These are phyloP conservation scores for Mesocricetus auratus DNA, from an alignment of 2,113 vertebrate genomes.

Conservation along the genomic window DNA sequence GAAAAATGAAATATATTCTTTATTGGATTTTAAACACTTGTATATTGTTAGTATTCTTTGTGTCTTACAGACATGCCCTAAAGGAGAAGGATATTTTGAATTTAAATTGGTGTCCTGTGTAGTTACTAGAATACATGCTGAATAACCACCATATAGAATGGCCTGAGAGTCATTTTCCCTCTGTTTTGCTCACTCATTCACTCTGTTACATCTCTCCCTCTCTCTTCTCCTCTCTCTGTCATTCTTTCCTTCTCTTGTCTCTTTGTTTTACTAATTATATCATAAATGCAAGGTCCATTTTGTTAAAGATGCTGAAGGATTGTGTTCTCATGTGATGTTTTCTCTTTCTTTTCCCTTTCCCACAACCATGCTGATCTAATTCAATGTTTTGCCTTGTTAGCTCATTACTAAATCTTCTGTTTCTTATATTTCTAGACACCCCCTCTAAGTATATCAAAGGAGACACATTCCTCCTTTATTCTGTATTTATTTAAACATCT, in stretches of 20 bases:
- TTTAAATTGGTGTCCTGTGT: not conserved
- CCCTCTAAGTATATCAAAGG: conserved; percentile 15
- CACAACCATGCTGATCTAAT: conserved; percentile 51
- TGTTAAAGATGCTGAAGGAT: conserved; percentile 10
- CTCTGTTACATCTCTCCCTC: not conserved
- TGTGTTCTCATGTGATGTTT: conserved; percentile 48
- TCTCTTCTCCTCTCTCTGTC: not conserved
- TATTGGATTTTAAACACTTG: conserved; percentile 12
- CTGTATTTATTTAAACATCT: conserved; percentile 45
- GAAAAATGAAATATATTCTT: not conserved
- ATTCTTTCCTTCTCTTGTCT: not conserved
- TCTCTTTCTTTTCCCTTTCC: conserved; percentile 40
- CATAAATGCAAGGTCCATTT: conserved; percentile 20
- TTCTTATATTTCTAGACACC: conserved; percentile 62
- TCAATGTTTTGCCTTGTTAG: conserved; percentile 52
- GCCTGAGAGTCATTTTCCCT: not conserved
- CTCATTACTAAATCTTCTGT: conserved; percentile 60
- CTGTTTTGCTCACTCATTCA: not conserved
- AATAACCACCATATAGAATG: not conserved
- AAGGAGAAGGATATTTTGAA: not conserved
- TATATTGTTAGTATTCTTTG: not conserved
- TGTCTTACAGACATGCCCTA: not conserved
- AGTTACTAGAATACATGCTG: not conserved
- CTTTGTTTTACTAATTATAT: not conserved
- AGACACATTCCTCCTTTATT: conserved; percentile 47